Conservation (phyloP, 2,888 invertebrate species). For the Aspidapion aeneum region DNA sequence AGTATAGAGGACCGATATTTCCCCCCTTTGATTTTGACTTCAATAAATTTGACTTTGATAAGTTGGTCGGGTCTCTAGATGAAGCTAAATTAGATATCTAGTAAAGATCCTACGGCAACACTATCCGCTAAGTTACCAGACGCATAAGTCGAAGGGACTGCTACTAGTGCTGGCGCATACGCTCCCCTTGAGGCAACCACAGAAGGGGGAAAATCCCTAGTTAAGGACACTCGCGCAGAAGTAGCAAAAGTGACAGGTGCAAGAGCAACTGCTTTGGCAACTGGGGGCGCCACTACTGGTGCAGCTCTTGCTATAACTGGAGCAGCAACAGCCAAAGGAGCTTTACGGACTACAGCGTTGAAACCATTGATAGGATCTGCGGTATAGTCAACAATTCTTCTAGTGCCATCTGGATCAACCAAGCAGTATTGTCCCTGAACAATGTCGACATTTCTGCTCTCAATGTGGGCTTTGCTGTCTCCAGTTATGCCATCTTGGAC, state of each 20-base stretch:
- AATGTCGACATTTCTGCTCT: conserved; percentile 57
- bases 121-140: conserved; percentile 21
- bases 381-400: conserved; percentile 61
- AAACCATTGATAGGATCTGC: conserved; percentile 65
- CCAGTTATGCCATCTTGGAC: conserved; percentile 66
- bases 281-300: conserved; percentile 38
- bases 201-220: conserved; percentile 26
- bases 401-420: conserved; percentile 61
- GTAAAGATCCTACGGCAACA: conserved; percentile 17
- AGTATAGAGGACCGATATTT: too few species aligned
- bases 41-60: too few species aligned
- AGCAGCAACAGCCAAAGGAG: conserved; percentile 50
- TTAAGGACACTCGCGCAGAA: conserved; percentile 23
- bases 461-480: conserved; percentile 54
- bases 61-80: too few species aligned
- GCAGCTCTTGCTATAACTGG: conserved; percentile 40
- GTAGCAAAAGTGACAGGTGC: conserved; percentile 25
- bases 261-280: conserved; percentile 16
- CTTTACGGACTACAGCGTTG: conserved; percentile 64
- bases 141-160: conserved; percentile 22
- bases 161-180: conserved; percentile 25
- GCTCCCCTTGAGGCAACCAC: conserved; percentile 15
- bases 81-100: conserved; percentile 11
- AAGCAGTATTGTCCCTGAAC: conserved; percentile 63
- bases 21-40: too few species aligned